Evolutionary conservation across 2,113 vertebrate genomes (phyloP).

Genomic region (Psammodynastes pulverulentus): DNA sequence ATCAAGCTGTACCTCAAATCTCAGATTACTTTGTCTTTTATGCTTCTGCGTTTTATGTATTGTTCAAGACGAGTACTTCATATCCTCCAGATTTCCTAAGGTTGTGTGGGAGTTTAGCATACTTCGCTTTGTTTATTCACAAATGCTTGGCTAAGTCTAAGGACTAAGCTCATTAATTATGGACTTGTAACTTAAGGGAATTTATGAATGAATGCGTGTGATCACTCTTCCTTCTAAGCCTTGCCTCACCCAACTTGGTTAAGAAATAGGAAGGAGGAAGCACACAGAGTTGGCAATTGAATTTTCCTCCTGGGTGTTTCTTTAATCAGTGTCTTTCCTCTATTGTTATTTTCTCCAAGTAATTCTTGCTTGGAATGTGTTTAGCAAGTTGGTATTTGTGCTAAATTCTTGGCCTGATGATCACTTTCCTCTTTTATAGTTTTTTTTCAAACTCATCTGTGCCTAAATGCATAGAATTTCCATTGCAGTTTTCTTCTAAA

Average conservation of each 20-base stretch:
- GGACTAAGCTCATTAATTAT: slow-evolving; percentile 23
- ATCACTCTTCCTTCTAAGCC: slow-evolving; percentile 3
- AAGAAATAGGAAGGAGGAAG: slow-evolving; percentile 29
- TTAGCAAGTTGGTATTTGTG: slow-evolving; percentile 34
- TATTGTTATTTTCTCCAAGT: slow-evolving; percentile 49
- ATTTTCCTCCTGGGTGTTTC: slow-evolving; percentile 40
- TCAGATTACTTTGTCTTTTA: not conserved
- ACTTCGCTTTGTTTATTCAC: not conserved
- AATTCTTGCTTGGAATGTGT: slow-evolving; percentile 56
- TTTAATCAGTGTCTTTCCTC: slow-evolving; percentile 52
- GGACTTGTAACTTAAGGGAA: slow-evolving; percentile 34
- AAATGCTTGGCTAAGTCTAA: slow-evolving; percentile 34
- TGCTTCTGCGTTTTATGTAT: not conserved
- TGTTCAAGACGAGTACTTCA: slow-evolving; percentile 17
- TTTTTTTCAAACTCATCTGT: slow-evolving; percentile 36
- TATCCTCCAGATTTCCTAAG: not conserved
- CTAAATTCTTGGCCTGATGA: slow-evolving; percentile 42
- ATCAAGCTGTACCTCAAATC: not conserved
- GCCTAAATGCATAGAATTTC: slow-evolving; percentile 29
- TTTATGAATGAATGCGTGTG: slow-evolving; percentile 55
- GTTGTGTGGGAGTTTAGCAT: not conserved
- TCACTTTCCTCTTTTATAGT: slow-evolving; percentile 54
- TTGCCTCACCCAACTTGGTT: not conserved
- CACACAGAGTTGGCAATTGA: slow-evolving; percentile 26
- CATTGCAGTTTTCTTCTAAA: slow-evolving; percentile 26